Evolutionary conservation across 2,113 vertebrate species (phyloP), one percentile per base, ranked within the genome.

Genomic region (human (Homo sapiens)): DNA sequence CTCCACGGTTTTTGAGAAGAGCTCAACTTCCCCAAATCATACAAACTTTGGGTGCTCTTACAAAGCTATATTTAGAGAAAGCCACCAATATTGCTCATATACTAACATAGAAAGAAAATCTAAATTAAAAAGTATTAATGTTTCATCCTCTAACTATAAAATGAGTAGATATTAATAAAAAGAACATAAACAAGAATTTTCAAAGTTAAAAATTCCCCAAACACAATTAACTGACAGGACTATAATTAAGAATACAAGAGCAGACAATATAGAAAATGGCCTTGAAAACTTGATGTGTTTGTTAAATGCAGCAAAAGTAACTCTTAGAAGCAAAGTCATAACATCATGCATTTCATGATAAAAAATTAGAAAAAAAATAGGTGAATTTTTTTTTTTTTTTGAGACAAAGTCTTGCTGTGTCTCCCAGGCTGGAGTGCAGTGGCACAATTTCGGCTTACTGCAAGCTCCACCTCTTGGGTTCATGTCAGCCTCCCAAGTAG

Each of bases 161-260:
- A 59, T n/a, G 57, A 64, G 38, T 90, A 32, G 14, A 93, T 68
- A 68, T 72, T 89, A 72, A 85, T 87, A 88, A 64, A 11, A 89
- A 95, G 25, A 92, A 86, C 68, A 59, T 75, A 9, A 88, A 87
- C 1, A 68, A 80, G 32, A 96, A 2, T 22, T 79, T n/a, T 79
- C 17, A 75, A 17, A 92, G 57, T 76, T 75, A 57, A 92, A 82
- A 76, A 40, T 70, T 43, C 40, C 32, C 64, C 80, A 95, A 84
- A 80, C 12, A 45, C 20, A 87, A 57, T 93, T 76, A 23, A 96
- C 59, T 97, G 86, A 75, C 5, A 70, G 40, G 85, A 73, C 2
- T 78, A 76, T 92, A 92, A 93, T 81, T 90, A 84, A 93, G 55
- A 96, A 66, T 80, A 88, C 8, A 90, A 64, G 66, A 57, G 10